Evolutionary conservation across 2,797 vertebrate species (phyloP), one percentile per base, ranked within the genome.

Genomic region (Pangasius larnaudii): DNA sequence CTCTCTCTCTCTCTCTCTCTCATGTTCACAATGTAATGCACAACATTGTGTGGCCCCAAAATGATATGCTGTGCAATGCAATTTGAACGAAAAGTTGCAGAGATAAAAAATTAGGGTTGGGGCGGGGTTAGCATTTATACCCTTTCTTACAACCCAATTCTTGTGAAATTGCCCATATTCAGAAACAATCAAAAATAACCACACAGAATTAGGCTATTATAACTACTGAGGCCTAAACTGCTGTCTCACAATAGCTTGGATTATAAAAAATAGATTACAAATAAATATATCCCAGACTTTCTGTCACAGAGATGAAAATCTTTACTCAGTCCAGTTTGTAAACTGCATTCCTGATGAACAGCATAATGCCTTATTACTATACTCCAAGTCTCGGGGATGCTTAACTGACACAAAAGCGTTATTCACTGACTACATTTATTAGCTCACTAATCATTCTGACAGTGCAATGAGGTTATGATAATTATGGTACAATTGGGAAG

Each of bases 401-500:
- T n/a, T 30, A 69, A 75, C 36, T 39, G 59, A 42, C 0, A 81
- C 19, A 58, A 16, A 22, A 59, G 51, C 30, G 13, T 49, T 58
- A 80, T 65, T 65, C 27, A 74, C 10, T 39, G 3, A 56, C 27
- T 22, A 51, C 16, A 75, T n/a, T 19, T 69, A 72, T 53, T 33
- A 82, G 46, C 67, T 85, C 53, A 71, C 36, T 63, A 63, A 89
- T 85, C 61, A 63, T 63, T 56, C 27, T 59, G 63, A 78, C 67
- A 85, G 72, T 49, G 24, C 8, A 79, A 61, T 84, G n/a, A 56
- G 53, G 42, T 84, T 85, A 61, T 85, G 51, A 72, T 22, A 49
- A 84, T 51, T 46, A 33, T 56, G 39, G 67, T 69, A 39, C 59
- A 88, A 83, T 42, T 13, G 61, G 53, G 18, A 65, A 79, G 51